Base-by-base conservation (phyloP, 1,140 invertebrate species). In the Aphelinus certus region DNA sequence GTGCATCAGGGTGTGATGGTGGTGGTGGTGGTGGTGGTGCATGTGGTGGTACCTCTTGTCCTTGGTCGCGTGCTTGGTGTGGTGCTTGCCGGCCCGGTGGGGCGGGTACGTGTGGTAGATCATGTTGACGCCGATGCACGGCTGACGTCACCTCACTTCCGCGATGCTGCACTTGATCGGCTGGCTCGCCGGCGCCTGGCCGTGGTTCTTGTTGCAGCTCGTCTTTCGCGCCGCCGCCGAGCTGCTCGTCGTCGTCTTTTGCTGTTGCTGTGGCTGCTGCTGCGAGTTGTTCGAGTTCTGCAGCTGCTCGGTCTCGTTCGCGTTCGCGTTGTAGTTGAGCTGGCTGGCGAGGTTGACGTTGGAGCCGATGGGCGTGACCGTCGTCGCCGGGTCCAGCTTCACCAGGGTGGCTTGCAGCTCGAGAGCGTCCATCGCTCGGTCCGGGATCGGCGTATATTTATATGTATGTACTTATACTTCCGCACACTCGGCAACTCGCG, bases 131-230 rank as follows among this genome's bases (percentile, higher is more conserved):
- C 85, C 84, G 66, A 85, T 84, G 77, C 84, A 85, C 61, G 86
- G 83, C 70, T 88, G 86, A 85, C 85, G 86, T 88, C 87, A 88
- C 86, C 85, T 88, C 61, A 87, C 84, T 75, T 88, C 87, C 5
- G 74, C 76, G n/a, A 87, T 84, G 46, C 78, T 79, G 75, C 85
- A 84, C 77, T 86, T 75, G 53, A 72, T 51, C 51, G 58, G 68
- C 53, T 63, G 65, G 42, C 61, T 71, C 10, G 43, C 42, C 2
- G 74, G 6, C 4, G 47, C 63, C 7, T 71, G 62, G 58, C 7
- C 4, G 3, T 71, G 76, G 53, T 74, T 74, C 3, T 70, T 53
- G 56, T 78, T 78, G 67, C 51, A 45, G 63, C 53, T 51, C 1
- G 26, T 47, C 5, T 72, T 74, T 6, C 68, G 26, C 9, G 53